Base-by-base conservation (phyloP, 2,113 vertebrate species). In the Pachycephala philippinensis region DNA sequence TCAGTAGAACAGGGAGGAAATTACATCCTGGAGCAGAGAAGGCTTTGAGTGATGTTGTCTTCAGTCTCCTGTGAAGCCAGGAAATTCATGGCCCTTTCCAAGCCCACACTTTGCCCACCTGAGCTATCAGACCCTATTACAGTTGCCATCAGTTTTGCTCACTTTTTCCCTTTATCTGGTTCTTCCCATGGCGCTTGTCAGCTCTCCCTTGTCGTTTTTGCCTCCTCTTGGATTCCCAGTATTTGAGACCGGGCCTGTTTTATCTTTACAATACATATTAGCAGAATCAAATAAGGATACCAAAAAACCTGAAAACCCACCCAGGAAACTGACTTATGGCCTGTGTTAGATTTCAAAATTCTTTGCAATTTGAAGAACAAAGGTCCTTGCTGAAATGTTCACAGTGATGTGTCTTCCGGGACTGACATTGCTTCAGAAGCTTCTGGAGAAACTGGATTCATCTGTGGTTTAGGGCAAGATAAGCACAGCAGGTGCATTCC, bases 1-100 rank as follows among this genome's bases (percentile, higher is more conserved):
- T 89, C 90, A 70, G 57, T 82, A 59, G 86, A 91, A 81, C 2
- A 0, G 39, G 52, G 64, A 96, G 86, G 83, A 97, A 95, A 93
- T 81, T 76, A 47, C 76, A 70, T 85, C 52, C 56, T 78, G 83
- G 56, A 91, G 44, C 59, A 96, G 54, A 83, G 68, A 70, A 92
- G 85, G 63, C 13, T 90, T 56, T 91, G 92, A 92, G 47, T 84
- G 96, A 94, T 88, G 76, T 90, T 89, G 81, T 82, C 78, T 89
- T 95, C 84, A 44, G 44, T 37, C 84, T 84, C 49, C 81, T 87
- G 64, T 59, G 66, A 89, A 83, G 63, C 53, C 71, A 74, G 78
- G 84, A 95, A 93, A 85, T 61, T 85, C 70, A 59, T 6, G 27
- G 28, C 39, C 50, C 82, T 74, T 90, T 81, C 70, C 59, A 85